Percentiles rank a stretch among this genome's conserved stretches.
phyloP scores from a whole-genome alignment of 2,888 invertebrate genomes.

The Microplitis deprimator region DNA sequence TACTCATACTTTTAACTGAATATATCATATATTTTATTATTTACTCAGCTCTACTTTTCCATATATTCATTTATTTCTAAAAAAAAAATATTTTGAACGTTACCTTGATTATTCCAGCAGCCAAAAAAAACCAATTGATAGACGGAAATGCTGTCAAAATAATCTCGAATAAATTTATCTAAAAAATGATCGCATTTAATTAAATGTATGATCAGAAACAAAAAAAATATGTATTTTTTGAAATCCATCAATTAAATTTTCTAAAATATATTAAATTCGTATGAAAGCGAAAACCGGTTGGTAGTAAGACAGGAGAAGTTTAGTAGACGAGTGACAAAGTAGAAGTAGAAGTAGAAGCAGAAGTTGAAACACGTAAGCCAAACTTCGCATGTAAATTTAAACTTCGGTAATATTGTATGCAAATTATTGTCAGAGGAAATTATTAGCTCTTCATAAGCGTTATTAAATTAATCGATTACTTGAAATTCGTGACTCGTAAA shows the following conservation, averaged over 20 bases:
- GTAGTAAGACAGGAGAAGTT: not conserved
- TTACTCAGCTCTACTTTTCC: no score
- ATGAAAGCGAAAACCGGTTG: no score
- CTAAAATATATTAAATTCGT: no score
- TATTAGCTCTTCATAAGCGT: not conserved
- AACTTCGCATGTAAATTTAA: not conserved
- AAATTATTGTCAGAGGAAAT: not conserved
- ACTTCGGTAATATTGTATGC: conserved; percentile 9
- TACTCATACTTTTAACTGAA: no score
- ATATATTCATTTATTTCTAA: not conserved
- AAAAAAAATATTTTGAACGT: not conserved
- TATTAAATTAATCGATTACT: conserved; percentile 12
- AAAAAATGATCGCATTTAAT: not conserved
- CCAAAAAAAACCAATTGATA: conserved; percentile 31
- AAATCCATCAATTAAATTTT: not conserved
- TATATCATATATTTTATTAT: no score
- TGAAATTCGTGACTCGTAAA: conserved; percentile 6
- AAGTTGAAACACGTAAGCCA: not conserved
- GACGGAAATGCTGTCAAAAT: conserved; percentile 13
- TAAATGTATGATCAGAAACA: not conserved
- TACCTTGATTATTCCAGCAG: conserved; percentile 25
- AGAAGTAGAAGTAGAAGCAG: not conserved
- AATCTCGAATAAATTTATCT: conserved; percentile 9
- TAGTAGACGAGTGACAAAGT: not conserved
- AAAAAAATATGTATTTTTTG: not conserved